A percentile compares a stretch with the other conserved stretches of the same genome.
phyloP scores from a whole-genome alignment of 2,113 vertebrate species.

The Rousettus leschenaultii region DNA sequence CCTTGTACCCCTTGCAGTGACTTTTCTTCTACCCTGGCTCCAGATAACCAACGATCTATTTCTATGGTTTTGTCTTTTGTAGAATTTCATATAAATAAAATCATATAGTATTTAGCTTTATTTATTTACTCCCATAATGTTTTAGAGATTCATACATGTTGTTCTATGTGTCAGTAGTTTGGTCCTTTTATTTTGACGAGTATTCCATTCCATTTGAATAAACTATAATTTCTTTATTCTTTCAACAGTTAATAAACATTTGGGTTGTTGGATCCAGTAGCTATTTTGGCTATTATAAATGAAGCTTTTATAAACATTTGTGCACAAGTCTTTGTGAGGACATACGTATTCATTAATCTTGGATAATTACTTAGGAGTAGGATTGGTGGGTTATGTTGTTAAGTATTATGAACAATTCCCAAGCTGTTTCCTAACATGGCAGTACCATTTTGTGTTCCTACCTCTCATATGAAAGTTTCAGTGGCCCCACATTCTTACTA shows the following conservation, averaged over 20 bases:
- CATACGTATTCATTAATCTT: background rate
- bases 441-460: background rate
- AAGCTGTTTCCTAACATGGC: background rate
- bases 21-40: background rate
- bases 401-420: background rate
- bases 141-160: background rate
- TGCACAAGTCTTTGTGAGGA: background rate
- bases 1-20: background rate
- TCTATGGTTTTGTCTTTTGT: background rate
- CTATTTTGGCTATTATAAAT: background rate
- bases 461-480: background rate
- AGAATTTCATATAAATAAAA: background rate
- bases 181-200: background rate
- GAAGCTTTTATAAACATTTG: background rate
- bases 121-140: background rate
- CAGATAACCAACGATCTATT: background rate
- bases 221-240: background rate
- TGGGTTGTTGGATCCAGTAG: background rate
- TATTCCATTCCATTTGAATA: background rate
- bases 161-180: background rate
- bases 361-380: background rate
- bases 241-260: background rate
- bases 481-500: background rate
- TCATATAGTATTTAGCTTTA: background rate
- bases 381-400: background rate